Base-by-base conservation (phyloP, 2,888 invertebrate species). In the Noctua comes region DNA sequence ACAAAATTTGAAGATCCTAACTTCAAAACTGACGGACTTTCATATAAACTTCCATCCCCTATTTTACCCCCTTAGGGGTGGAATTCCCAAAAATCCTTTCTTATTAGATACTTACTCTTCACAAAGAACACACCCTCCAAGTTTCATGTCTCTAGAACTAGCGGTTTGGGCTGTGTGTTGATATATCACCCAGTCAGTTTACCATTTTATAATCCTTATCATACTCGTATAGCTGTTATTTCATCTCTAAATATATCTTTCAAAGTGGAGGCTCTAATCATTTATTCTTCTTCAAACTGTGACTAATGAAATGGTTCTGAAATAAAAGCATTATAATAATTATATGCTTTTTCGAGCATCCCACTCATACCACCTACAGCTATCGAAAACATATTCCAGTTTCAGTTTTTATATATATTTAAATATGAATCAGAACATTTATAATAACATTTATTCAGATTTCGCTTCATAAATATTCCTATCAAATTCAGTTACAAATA, bases 401-500 rank as follows among this genome's bases (percentile, higher is more conserved):
- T 57, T 59, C 10, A 27, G 16, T 64, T 59, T 59, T 78, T 77
- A 21, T 66, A 80, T 46, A 36, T 36, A 36, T 36, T 36, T 77
- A n/a, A 71, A 81, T 46, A 71, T 24, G 24, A 83, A 78, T 51
- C 43, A 4, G 36, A 59, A 70, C 5, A 66, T 59, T 59, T 70
- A 57, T 36, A 82, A 73, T 24, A 83, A 64, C 40, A 65, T 73
- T 68, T 68, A 43, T 43, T 40, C 57, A n/a, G 59, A 66, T 68
- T 75, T 68, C 7, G n/a, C 31, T 76, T 80, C 48, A 68, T 68
- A 71, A 77, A 78, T 82, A 73, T 78, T 82, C 70, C 72, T 54
- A 82, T 65, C 66, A 73, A 84, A 71, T 83, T 77, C 62, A 73
- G 66, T 73, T 85, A 85, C 21, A 81, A 73, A 83, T 59, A 85